A percentile compares a stretch with the other conserved stretches of the same genome.
These are phyloP conservation scores for Cinclus cinclus DNA, from an alignment of 2,113 vertebrate species.

Conservation along the genomic window DNA sequence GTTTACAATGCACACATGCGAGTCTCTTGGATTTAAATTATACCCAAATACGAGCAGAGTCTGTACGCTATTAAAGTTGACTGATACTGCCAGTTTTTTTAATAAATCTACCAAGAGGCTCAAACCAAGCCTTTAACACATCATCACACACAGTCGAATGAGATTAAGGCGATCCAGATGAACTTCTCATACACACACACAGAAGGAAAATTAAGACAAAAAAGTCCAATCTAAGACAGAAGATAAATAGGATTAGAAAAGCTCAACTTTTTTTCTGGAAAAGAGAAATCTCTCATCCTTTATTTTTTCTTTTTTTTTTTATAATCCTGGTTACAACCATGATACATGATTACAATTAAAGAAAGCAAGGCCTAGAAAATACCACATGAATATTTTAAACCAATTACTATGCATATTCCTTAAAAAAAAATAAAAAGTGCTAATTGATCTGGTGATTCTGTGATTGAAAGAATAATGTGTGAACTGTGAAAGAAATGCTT, in stretches of 20 bases:
- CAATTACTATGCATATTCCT: conserved; percentile 48
- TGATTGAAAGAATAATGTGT: conserved; percentile 70
- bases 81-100: conserved; percentile 35
- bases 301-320: not conserved
- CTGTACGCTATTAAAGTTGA: not conserved
- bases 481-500: conserved; percentile 68
- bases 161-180: conserved; percentile 15
- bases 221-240: not conserved
- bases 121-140: not conserved
- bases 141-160: not conserved
- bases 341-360: conserved; percentile 10
- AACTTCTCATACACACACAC: conserved; percentile 14
- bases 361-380: conserved; percentile 24
- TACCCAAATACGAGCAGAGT: not conserved
- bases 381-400: conserved; percentile 13
- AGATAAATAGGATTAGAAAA: conserved; percentile 30
- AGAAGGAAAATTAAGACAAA: conserved; percentile 49
- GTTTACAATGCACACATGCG: not conserved
- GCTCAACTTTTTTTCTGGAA: not conserved
- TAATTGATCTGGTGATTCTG: conserved; percentile 73
- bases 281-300: not conserved
- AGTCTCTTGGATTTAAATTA: conserved; percentile 16
- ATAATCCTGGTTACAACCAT: conserved; percentile 13
- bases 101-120: conserved; percentile 19
- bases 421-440: conserved; percentile 53